These are phyloP conservation scores for Microcaecilia unicolor DNA, from an alignment of 2,797 vertebrate species.

Conservation along the genomic window DNA sequence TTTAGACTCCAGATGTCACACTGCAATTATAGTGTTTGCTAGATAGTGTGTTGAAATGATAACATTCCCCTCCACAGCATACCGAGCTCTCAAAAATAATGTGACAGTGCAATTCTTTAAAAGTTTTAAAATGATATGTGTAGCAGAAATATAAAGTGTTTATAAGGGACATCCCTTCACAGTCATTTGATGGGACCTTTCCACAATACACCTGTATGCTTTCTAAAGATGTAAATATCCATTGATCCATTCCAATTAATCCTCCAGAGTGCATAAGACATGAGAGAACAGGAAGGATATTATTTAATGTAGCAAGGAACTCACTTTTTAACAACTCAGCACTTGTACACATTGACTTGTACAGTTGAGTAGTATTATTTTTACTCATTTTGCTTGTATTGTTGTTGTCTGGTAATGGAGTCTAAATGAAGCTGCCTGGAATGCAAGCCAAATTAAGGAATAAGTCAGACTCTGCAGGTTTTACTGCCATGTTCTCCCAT, in stretches of 20 bases:
- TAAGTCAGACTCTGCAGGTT: conserved; percentile 14
- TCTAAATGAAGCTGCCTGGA: conserved; percentile 17
- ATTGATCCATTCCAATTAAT: conserved; percentile 36
- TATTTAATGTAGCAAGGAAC: conserved; percentile 26
- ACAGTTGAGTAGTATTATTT: conserved; percentile 8
- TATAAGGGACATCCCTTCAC: conserved; percentile 17
- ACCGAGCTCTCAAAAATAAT: conserved; percentile 29
- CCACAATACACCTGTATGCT: conserved; percentile 27
- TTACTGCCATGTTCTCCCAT: too few relatives aligned
- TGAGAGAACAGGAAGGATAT: conserved; percentile 14
- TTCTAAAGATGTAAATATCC: conserved; percentile 32
- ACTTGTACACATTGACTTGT: conserved; percentile 20
- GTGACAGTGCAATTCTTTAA: conserved; percentile 10
- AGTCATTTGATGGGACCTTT: conserved; percentile 27
- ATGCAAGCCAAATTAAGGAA: conserved; percentile 26
- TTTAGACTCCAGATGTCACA: too few relatives aligned
- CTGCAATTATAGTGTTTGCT: too few relatives aligned
- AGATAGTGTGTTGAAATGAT: conserved; percentile 41
- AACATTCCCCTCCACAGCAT: conserved; percentile 26
- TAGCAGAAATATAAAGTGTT: conserved; percentile 24
- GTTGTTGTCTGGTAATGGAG: conserved; percentile 15
- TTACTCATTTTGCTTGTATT: conserved; percentile 5
- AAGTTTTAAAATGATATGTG: conserved; percentile 9
- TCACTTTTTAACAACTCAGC: conserved; percentile 18
- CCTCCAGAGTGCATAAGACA: conserved; percentile 23